phyloP scores from a whole-genome alignment of 1,140 invertebrate genomes.

The Lucilia cuprina region DNA sequence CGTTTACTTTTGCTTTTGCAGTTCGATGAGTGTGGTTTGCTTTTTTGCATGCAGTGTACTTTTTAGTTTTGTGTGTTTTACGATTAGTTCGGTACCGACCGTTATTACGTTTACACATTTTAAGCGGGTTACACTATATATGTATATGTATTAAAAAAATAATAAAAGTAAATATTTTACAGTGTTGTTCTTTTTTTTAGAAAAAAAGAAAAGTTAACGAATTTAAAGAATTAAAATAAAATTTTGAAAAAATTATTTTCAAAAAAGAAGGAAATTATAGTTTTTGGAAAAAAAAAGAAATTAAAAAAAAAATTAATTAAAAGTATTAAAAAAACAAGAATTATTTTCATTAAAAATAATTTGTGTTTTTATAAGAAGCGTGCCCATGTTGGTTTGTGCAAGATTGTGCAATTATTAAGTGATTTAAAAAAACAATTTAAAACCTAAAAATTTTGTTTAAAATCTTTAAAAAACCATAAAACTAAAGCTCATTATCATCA shows the following conservation, averaged over 20 bases:
- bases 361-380: neutral
- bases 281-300: no score
- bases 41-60: neutral
- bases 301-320: no score
- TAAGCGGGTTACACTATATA: neutral
- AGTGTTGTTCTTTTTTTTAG: no score
- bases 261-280: no score
- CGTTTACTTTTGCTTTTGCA: neutral
- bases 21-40: neutral
- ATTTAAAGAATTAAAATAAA: neutral
- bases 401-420: neutral
- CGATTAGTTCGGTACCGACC: neutral
- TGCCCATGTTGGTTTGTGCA: neutral
- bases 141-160: neutral
- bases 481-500: neutral
- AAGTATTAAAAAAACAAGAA: no score
- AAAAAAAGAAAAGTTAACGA: neutral
- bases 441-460: neutral
- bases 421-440: neutral
- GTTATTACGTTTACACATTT: conserved; percentile 1
- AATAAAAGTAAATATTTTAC: neutral
- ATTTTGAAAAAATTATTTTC: neutral
- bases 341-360: no score
- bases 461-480: neutral
- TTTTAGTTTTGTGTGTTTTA: neutral